phyloP scores from a whole-genome alignment of 2,113 vertebrate genomes.

The Hassar affinis region DNA sequence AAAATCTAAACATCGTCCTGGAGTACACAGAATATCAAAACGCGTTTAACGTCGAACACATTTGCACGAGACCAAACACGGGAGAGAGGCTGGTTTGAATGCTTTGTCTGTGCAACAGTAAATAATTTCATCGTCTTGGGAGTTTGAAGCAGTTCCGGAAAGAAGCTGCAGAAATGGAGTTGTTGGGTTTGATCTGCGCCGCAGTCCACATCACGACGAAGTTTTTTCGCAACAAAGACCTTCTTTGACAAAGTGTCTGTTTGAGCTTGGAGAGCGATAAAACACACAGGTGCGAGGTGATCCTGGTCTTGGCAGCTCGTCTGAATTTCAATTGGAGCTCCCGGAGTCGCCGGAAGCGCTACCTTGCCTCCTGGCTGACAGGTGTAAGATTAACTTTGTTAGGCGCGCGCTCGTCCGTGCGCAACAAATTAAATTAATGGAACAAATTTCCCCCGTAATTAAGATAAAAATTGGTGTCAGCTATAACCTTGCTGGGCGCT shows the following conservation, averaged over 20 bases:
- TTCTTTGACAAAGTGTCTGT: slow-evolving; percentile 10
- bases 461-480: slow-evolving; percentile 97
- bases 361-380: slow-evolving; percentile 73
- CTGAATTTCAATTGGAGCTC: slow-evolving; percentile 27
- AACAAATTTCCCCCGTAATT: slow-evolving; percentile 95
- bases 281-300: not conserved
- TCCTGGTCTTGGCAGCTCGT: not conserved
- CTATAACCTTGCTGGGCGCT: slow-evolving; percentile 92
- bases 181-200: not conserved
- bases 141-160: not conserved
- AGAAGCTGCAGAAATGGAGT: not conserved
- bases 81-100: not conserved
- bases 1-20: not conserved
- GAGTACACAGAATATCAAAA: not conserved
- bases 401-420: slow-evolving; percentile 87
- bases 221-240: not conserved
- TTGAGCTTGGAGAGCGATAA: slow-evolving; percentile 2
- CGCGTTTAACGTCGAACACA: too few species aligned
- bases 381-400: slow-evolving; percentile 91
- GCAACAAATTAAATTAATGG: slow-evolving; percentile 95
- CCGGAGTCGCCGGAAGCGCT: slow-evolving; percentile 1
- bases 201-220: not conserved
- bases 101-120: not conserved
- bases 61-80: not conserved
- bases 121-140: not conserved